Base-by-base conservation (phyloP, 2,888 invertebrate species). In the Stenodema calcarata region DNA sequence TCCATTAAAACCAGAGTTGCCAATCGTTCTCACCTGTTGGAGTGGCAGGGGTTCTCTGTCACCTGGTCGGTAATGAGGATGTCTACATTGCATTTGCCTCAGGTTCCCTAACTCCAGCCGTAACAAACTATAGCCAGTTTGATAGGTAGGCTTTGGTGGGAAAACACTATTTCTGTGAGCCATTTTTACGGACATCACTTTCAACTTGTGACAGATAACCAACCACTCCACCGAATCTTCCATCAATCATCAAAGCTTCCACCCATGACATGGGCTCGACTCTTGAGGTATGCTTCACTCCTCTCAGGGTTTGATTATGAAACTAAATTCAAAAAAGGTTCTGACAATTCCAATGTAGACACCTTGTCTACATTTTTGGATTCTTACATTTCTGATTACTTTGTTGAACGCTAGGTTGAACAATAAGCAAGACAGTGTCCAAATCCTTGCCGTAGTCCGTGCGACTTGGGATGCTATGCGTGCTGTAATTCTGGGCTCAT, bases 1-100 rank as follows among this genome's bases (percentile, higher is more conserved):
- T 28, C 88, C 87, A 12, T 90, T 87, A 73, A 78, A 89, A 82
- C 88, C 89, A 69, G 70, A 87, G 18, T 50, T 89, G 28, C 89
- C 89, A 47, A 41, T 89, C 27, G 47, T 81, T 3, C 70, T 89
- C 23, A 80, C 89, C 18, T 78, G 12, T 35, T 50, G 88, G 88
- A 4, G 62, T 88, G 14, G 84, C 87, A n/a, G 87, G 73, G 7
- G 41, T 82, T n/a, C 41, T 82, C 18, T 62, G 30, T 16, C 82
- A 82, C 69, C 41, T 50, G 7, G 27, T 87, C 16, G 76, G 89
- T 44, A 87, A 86, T 23, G 12, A 9, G n/a, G 87, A 89, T 50
- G 30, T 86, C 16, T 88, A 87, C 14, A 87, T 87, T 28, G 44
- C 75, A 47, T 87, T 69, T 30, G 70, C 50, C 50, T 88, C 88